Percentiles rank a stretch among this genome's conserved stretches.
Conservation (phyloP, 2,113 vertebrate genomes). For the Typhlomys cinereus region DNA sequence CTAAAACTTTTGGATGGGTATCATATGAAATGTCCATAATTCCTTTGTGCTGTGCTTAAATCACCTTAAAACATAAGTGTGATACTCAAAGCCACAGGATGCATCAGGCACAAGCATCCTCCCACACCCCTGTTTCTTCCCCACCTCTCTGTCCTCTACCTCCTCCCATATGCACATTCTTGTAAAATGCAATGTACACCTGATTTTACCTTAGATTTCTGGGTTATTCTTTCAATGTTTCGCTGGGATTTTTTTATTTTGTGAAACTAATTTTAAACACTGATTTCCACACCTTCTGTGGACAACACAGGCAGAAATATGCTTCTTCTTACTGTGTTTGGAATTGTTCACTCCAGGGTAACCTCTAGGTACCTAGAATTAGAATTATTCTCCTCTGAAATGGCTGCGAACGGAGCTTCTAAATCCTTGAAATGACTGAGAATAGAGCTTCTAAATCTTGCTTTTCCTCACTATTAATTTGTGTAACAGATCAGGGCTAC, state of each 20-base stretch:
- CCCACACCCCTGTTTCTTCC: too few relatives aligned
- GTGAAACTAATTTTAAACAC: neutral
- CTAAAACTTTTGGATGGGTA: too few relatives aligned
- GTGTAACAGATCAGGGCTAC: neutral
- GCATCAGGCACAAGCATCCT: too few relatives aligned
- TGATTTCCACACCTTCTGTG: neutral
- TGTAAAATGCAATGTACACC: neutral
- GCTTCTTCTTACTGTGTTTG: neutral
- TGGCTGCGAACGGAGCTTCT: constrained; percentile 17
- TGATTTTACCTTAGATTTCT: neutral
- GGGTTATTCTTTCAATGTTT: constrained; percentile 3
- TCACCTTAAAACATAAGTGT: too few relatives aligned
- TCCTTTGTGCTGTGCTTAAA: too few relatives aligned
- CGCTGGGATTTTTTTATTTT: constrained; percentile 22
- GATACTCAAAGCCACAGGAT: too few relatives aligned
- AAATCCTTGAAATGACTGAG: constrained; percentile 18
- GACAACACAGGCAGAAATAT: neutral
- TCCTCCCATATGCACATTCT: neutral
- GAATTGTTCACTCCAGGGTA: constrained; percentile 25
- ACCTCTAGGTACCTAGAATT: neutral
- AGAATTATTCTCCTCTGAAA: constrained; percentile 39
- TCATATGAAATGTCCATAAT: too few relatives aligned
- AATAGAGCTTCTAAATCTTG: constrained; percentile 12
- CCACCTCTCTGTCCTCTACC: too few relatives aligned
- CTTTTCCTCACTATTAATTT: constrained; percentile 25